Conservation (phyloP, 1,140 invertebrate genomes). For the Zaprionus taronus region DNA sequence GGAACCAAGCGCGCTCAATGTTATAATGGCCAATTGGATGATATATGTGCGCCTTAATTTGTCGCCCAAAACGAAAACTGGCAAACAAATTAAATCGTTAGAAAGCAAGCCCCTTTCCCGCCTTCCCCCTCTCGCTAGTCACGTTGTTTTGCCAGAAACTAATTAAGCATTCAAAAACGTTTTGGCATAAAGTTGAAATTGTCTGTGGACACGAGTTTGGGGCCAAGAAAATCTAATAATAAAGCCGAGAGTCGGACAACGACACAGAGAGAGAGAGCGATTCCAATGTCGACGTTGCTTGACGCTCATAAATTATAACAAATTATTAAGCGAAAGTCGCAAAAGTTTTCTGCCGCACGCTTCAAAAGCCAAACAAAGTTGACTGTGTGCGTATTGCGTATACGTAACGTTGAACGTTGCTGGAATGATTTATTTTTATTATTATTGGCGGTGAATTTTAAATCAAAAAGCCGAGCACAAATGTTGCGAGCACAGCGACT, state of each 20-base stretch:
- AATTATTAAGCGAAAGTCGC: constrained; percentile 74
- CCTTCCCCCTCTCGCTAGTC: background rate
- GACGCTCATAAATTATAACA: constrained; percentile 68
- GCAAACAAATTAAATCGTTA: constrained; percentile 64
- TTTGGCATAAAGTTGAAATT: constrained; percentile 75
- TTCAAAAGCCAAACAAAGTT: constrained; percentile 43
- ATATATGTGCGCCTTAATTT: constrained; percentile 48
- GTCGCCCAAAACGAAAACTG: constrained; percentile 22
- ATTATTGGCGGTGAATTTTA: constrained; percentile 81
- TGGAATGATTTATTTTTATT: constrained; percentile 77
- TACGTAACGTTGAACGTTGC: constrained; percentile 37
- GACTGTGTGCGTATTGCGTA: constrained; percentile 46
- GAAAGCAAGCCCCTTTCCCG: background rate
- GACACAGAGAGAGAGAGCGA: background rate
- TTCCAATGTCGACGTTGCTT: constrained; percentile 21
- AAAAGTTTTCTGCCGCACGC: constrained; percentile 62
- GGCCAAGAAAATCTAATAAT: constrained; percentile 63
- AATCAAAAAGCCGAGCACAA: constrained; percentile 70
- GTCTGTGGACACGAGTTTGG: constrained; percentile 43
- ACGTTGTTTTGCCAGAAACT: constrained; percentile 49
- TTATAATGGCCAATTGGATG: constrained; percentile 54
- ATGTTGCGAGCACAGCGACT: constrained; percentile 18
- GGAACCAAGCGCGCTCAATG: constrained; percentile 29
- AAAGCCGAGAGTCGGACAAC: constrained; percentile 47
- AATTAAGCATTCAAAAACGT: constrained; percentile 80